phyloP scores from a whole-genome alignment of 2,888 invertebrate species.

The Chelonus formosanus region DNA sequence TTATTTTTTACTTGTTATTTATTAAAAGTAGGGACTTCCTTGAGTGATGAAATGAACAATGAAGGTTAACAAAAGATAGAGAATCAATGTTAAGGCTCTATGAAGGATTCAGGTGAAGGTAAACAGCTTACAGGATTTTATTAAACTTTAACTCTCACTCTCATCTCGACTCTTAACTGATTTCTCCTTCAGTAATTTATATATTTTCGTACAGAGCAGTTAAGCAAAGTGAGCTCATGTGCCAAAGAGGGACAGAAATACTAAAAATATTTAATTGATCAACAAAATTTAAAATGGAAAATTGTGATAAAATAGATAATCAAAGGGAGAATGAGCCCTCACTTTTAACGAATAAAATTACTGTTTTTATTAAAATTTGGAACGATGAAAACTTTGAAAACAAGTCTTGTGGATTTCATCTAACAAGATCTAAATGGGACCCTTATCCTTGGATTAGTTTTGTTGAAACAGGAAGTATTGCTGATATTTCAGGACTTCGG shows the following conservation, averaged over 20 bases:
- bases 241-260: no score
- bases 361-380: conserved; percentile 24
- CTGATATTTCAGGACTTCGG: conserved; percentile 72
- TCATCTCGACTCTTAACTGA: background rate
- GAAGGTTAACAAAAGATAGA: conserved; percentile 7
- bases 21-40: background rate
- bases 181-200: background rate
- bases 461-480: conserved; percentile 72
- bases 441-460: conserved; percentile 83
- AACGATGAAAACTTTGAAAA: conserved; percentile 42
- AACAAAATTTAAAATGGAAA: no score
- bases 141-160: background rate
- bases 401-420: conserved; percentile 74
- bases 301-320: no score
- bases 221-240: no score
- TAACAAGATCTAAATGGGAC: conserved; percentile 81
- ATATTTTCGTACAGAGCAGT: no score
- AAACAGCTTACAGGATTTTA: conserved; percentile 52
- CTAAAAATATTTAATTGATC: no score
- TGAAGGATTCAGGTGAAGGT: conserved; percentile 53
- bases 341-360: conserved; percentile 13
- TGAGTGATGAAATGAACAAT: conserved; percentile 7
- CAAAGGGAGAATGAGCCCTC: no score
- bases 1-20: background rate
- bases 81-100: conserved; percentile 50